Evolutionary conservation across 2,888 invertebrate species (phyloP), one percentile per base, ranked within the genome.

Genomic region (Ophioninae sp.): DNA sequence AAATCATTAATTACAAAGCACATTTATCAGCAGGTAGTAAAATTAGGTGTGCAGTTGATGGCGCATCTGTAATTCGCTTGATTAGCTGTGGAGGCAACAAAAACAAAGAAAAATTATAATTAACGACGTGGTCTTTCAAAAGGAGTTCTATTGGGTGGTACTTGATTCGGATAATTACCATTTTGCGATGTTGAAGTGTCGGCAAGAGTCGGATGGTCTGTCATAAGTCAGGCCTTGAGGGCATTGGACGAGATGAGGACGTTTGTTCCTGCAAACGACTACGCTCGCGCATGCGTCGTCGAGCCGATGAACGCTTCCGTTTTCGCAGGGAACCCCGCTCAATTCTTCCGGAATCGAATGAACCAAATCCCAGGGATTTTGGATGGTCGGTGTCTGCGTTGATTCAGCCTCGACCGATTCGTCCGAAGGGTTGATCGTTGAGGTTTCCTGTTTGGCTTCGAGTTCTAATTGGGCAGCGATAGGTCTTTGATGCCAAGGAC

Each of bases 171-270:
- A 44, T 62, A 69, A 81, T 82, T 84, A 91, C 91, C 92, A 92
- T 88, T 91, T 89, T 73, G 92, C 91, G 82, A 89, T 21, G n/a
- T 86, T 85, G 81, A 88, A 88, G 44, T 88, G 89, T 84, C 85
- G 86, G 83, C 92, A 92, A 17, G 89, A 88, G 59, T 91, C 91
- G 10, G 91, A 88, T 1, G 89, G 87, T 81, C 82, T 88, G 77
- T 92, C 92, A 83, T 91, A 92, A 13, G 88, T 86, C 13, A 88
- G 86, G 39, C 89, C 89, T 7, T 85, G 62, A 20, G 88, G 84
- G 82, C 92, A 92, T 39, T 89, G 88, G 17, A 91, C 86, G 37
- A 91, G 83, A 50, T 90, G 89, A 6, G 91, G 91, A 44, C 88
- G 85, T 20, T 84, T 85, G 41, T 88, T 87, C 41, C 90, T 88